Base-by-base conservation (phyloP, 2,113 vertebrate genomes). In the Phylloscopus trochilus region DNA sequence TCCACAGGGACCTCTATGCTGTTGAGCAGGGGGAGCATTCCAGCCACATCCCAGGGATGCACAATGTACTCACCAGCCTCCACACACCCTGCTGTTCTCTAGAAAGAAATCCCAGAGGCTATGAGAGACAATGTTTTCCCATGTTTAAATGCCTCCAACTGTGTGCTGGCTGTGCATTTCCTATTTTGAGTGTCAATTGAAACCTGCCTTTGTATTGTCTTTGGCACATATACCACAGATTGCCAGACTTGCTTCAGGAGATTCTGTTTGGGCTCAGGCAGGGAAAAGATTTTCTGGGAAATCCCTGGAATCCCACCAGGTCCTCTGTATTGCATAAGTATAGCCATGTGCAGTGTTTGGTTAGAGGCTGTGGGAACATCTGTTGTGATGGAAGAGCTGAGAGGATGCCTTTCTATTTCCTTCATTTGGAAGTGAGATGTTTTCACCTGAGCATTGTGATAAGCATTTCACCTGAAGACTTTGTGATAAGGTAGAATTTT, bases 321-420 rank as follows among this genome's bases (percentile, higher is more conserved):
- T 64, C 13, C 78, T 27, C 47, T 64, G 24, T 28, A 31, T 22
- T 55, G 6, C 17, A 5, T 17, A 20, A 39, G 6, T 55, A 69
- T 12, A 60, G 39, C 13, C 39, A 69, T 0, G 1, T 23, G 37
- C 44, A 68, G 7, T 8, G 27, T 31, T 37, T 39, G n/a, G 7
- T 73, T 51, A 64, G 59, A 72, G 80, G 10, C 35, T 33, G 9
- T 33, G 15, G 70, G 46, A 44, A 28, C 1, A 11, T 43, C n/a
- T 83, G 24, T 17, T 43, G 31, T 51, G 35, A 47, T 30, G 15
- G 11, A 77, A 26, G 60, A 74, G 6, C 16, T 67, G 17, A 47
- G 22, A 67, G 19, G 5, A 24, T 35, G 23, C 11, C 17, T 63
- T 73, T 66, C 17, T 19, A 27, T 26, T 70, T 60, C 27, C 26